These are phyloP conservation scores for Caenorhabditis imperialis DNA, from an alignment of 2,888 invertebrate species.

Conservation along the genomic window DNA sequence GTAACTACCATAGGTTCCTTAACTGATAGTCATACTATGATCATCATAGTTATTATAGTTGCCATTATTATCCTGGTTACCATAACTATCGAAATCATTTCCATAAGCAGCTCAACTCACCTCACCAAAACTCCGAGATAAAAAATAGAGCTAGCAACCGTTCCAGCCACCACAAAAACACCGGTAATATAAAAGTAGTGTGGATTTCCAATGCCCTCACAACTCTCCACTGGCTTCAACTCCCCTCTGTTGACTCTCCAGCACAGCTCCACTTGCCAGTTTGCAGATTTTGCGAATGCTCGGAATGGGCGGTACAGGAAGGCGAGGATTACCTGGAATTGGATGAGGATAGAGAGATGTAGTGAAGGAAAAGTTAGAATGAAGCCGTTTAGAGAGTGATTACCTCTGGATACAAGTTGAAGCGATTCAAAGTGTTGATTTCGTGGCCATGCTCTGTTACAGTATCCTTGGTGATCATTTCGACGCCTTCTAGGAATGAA, in stretches of 20 bases:
- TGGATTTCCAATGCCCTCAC: conserved; percentile 86
- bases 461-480: conserved; percentile 84
- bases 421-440: conserved; percentile 87
- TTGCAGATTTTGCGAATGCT: conserved; percentile 78
- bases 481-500: conserved; percentile 83
- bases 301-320: conserved; percentile 81
- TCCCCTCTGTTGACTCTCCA: conserved; percentile 83
- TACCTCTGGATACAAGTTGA: conserved; percentile 90
- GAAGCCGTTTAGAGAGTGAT: conserved; percentile 54
- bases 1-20: too few species aligned
- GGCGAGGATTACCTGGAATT: conserved; percentile 80
- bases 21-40: too few species aligned
- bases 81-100: not conserved
- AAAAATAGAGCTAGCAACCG: conserved; percentile 85
- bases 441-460: conserved; percentile 87
- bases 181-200: conserved; percentile 87
- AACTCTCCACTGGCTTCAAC: conserved; percentile 84
- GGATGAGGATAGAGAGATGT: too few species aligned
- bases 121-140: conserved; percentile 80
- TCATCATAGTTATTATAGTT: too few species aligned
- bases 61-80: too few species aligned
- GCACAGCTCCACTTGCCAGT: conserved; percentile 79
- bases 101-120: conserved; percentile 55
- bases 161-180: conserved; percentile 85
- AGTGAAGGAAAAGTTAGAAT: too few species aligned